A percentile compares a stretch with the other conserved stretches of the same genome.
Conservation (phyloP, 2,888 invertebrate species). For the Amitus sp. region DNA sequence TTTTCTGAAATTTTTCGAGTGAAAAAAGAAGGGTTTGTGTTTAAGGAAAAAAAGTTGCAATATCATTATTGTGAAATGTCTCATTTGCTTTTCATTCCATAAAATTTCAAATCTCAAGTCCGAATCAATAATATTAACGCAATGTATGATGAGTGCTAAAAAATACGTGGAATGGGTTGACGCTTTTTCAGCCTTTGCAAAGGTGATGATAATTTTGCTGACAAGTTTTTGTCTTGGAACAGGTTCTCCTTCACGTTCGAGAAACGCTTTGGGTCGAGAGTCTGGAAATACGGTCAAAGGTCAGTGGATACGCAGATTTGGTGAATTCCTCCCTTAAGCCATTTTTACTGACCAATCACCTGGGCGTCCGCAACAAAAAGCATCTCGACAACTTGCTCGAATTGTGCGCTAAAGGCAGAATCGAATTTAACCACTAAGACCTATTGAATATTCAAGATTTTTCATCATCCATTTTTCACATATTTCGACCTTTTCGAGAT, state of each 20-base stretch:
- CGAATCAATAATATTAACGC: conserved; percentile 1
- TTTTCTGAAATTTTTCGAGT: not conserved
- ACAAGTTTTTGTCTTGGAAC: conserved; percentile 9
- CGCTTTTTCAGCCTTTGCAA: too few species aligned
- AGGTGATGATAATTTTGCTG: conserved; percentile 14
- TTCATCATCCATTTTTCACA: too few species aligned
- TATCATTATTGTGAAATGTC: too few species aligned
- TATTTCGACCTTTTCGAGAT: too few species aligned
- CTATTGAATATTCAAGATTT: too few species aligned
- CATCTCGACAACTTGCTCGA: conserved; percentile 68
- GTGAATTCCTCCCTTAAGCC: conserved; percentile 69
- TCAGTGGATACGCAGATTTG: conserved; percentile 67
- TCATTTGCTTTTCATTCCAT: conserved; percentile 5
- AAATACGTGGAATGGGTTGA: too few species aligned
- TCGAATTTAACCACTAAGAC: too few species aligned
- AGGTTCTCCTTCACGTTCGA: conserved; percentile 70
- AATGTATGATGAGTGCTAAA: too few species aligned
- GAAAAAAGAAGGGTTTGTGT: too few species aligned
- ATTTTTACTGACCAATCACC: too few species aligned
- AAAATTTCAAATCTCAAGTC: too few species aligned
- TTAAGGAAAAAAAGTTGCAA: too few species aligned
- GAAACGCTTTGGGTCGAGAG: conserved; percentile 75
- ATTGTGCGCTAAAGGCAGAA: conserved; percentile 64
- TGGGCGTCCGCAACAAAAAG: conserved; percentile 65
- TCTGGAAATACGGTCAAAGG: conserved; percentile 70